These are phyloP conservation scores for Irena cyanogastra DNA, from an alignment of 2,113 vertebrate species.

Conservation along the genomic window DNA sequence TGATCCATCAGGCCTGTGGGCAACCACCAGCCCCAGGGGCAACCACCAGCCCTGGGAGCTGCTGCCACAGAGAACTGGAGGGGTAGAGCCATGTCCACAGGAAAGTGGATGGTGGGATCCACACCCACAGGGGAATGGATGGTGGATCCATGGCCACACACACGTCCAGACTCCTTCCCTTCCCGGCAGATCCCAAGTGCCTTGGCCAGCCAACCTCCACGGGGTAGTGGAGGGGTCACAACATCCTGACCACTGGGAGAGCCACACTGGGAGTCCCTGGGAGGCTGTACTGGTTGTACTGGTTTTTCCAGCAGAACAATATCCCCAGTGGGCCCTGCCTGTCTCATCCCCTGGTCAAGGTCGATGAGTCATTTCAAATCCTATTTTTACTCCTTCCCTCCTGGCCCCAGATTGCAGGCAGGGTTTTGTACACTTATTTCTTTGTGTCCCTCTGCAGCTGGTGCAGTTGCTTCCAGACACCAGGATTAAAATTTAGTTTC, in stretches of 20 bases:
- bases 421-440: background rate
- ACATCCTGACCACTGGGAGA: background rate
- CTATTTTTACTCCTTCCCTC: background rate
- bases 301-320: background rate
- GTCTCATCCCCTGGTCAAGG: background rate
- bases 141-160: background rate
- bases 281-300: background rate
- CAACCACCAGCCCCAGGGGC: background rate
- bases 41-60: background rate
- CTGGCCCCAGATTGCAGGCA: background rate
- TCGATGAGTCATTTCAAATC: background rate
- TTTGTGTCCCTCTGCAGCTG: slow-evolving; percentile 21
- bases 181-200: background rate
- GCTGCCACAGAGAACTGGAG: background rate
- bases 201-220: rapidly evolving
- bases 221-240: background rate
- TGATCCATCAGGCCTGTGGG: background rate
- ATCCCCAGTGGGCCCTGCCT: background rate
- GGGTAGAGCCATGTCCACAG: background rate
- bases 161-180: rapidly evolving
- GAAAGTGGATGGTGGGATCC: background rate
- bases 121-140: rapidly evolving
- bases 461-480: slow-evolving; percentile 2
- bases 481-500: slow-evolving; percentile 1
- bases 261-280: background rate